Evolutionary conservation across 2,888 invertebrate species (phyloP).

Genomic region (Galerucella nymphaeae): DNA sequence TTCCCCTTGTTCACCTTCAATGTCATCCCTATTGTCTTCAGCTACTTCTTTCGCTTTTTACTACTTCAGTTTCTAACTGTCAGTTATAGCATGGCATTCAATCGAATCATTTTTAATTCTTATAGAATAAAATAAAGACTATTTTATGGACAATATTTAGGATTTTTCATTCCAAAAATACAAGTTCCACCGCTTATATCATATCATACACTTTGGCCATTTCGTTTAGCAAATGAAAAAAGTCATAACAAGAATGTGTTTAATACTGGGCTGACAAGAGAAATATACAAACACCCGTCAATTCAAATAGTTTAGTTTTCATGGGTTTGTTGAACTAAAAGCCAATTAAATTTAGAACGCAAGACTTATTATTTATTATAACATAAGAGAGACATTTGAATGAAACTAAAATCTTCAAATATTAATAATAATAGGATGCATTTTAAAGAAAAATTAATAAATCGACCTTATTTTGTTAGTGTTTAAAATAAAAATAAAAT

Average conservation of each 20-base stretch:
- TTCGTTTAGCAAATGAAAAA: conserved; percentile 6
- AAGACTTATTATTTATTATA: conserved; percentile 8
- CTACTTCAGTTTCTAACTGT: too few species aligned
- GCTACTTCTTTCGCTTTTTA: too few species aligned
- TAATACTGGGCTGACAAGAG: conserved; percentile 9
- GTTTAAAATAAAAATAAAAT: too few species aligned
- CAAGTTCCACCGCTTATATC: neutral
- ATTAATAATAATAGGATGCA: neutral
- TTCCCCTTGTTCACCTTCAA: too few species aligned
- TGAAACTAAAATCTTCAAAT: neutral
- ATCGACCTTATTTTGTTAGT: too few species aligned
- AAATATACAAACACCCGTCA: conserved; percentile 14
- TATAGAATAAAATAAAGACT: too few species aligned
- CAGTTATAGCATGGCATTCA: too few species aligned
- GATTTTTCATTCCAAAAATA: neutral
- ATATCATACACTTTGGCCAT: neutral
- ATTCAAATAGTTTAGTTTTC: conserved; percentile 9
- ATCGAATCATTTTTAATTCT: too few species aligned
- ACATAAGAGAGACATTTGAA: neutral
- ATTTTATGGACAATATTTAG: neutral
- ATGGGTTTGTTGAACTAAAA: conserved; percentile 15
- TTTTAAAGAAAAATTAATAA: neutral
- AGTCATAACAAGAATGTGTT: conserved; percentile 13
- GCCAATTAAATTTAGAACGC: conserved; percentile 9
- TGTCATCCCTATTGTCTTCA: too few species aligned